Percentiles rank a stretch among this genome's conserved stretches.
These are phyloP conservation scores for Nemapogon koenigi DNA, from an alignment of 2,888 invertebrate genomes.

Conservation along the genomic window DNA sequence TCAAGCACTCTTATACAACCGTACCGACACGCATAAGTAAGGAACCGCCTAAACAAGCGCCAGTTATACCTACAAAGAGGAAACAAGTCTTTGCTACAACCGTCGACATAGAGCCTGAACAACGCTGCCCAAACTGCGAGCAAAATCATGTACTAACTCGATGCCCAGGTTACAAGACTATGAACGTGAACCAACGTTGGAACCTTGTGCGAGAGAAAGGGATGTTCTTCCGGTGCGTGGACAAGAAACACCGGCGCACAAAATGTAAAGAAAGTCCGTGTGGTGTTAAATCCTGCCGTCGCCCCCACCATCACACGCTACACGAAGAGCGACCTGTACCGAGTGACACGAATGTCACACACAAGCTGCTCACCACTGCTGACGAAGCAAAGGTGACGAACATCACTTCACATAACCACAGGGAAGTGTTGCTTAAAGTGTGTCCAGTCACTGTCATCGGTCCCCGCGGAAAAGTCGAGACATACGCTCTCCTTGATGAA, in stretches of 20 bases:
- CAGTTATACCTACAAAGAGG: neutral
- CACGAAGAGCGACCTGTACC: neutral
- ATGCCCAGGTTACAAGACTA: constrained; percentile 1
- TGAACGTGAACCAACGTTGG: constrained; percentile 3
- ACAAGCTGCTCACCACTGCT: neutral
- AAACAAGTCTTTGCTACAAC: neutral
- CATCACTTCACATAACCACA: too few relatives aligned
- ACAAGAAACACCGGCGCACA: neutral
- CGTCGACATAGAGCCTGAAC: too few relatives aligned
- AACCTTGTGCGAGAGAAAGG: neutral
- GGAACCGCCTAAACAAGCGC: neutral
- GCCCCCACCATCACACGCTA: constrained; percentile 1
- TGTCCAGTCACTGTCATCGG: neutral
- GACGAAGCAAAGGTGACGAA: neutral
- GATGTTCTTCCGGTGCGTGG: neutral
- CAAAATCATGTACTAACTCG: neutral
- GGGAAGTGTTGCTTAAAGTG: constrained; percentile 5
- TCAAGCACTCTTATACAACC: neutral
- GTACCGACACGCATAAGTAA: neutral
- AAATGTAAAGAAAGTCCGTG: neutral
- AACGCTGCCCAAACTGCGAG: constrained; percentile 3
- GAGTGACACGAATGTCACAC: neutral
- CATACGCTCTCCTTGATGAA: neutral
- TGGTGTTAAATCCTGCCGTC: neutral
- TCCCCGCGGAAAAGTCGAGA: neutral